A percentile compares a stretch with the other conserved stretches of the same genome.
Conservation (phyloP, 2,113 vertebrate species). For the Aspidoscelis tigris region DNA sequence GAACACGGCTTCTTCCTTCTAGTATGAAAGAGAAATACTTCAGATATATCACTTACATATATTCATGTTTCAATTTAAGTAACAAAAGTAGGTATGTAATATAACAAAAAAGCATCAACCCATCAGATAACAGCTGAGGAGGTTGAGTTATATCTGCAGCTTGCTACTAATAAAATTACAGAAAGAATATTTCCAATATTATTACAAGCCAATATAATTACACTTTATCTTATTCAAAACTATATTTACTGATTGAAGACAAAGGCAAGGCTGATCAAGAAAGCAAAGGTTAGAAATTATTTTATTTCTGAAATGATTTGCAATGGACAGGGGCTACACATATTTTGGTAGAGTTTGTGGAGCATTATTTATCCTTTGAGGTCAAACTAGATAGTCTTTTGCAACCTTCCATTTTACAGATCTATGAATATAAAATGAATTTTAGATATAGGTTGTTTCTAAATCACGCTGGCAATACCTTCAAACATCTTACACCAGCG, state of each 20-base stretch:
- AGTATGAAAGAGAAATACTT: constrained; percentile 9
- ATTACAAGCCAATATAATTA: background rate
- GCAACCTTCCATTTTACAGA: background rate
- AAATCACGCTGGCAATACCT: background rate
- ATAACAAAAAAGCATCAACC: background rate
- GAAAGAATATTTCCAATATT: background rate
- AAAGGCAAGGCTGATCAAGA: no score
- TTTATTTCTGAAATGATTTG: background rate
- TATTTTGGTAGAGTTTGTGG: background rate
- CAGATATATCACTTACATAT: background rate
- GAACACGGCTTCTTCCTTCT: constrained; percentile 23
- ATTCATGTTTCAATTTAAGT: constrained; percentile 9
- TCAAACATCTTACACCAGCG: background rate
- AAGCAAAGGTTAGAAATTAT: no score
- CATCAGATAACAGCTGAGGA: background rate
- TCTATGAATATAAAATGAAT: constrained; percentile 6
- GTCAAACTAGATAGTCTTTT: background rate
- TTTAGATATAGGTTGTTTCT: background rate
- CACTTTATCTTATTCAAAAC: no score
- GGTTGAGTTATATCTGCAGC: constrained; percentile 1
- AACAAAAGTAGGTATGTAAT: background rate
- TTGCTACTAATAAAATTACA: constrained; percentile 18
- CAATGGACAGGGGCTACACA: no score
- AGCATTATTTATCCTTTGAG: background rate
- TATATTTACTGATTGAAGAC: no score